Percentiles rank a stretch among this genome's conserved stretches.
These are phyloP conservation scores for Xanthostigma xanthostigma DNA, from an alignment of 2,888 invertebrate genomes.

Conservation along the genomic window DNA sequence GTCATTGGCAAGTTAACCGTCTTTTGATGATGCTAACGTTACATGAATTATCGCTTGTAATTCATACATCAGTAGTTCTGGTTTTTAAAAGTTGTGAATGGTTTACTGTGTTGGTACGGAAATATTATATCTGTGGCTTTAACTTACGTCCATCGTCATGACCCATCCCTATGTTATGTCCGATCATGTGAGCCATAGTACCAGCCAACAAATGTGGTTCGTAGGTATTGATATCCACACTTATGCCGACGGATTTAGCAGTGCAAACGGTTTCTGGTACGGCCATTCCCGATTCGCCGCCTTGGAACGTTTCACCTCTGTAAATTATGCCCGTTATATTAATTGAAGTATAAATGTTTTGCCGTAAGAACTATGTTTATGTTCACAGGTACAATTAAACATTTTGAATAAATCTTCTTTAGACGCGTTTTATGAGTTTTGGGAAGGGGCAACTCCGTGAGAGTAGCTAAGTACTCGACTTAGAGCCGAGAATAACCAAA, in stretches of 20 bases:
- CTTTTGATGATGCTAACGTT: too few species aligned
- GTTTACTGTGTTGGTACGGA: neutral
- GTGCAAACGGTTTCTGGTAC: constrained; percentile 90
- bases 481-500: too few species aligned
- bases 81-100: neutral
- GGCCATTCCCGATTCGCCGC: constrained; percentile 88
- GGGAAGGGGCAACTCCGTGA: too few species aligned
- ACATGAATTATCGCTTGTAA: neutral
- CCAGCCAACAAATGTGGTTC: constrained; percentile 92
- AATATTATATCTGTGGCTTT: neutral
- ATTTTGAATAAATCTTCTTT: too few species aligned
- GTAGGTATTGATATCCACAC: constrained; percentile 84
- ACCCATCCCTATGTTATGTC: constrained; percentile 92
- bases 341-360: constrained; percentile 1
- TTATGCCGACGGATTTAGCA: constrained; percentile 81
- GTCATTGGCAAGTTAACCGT: too few species aligned
- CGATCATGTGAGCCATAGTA: constrained; percentile 95
- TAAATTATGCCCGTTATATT: constrained; percentile 3
- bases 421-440: too few species aligned
- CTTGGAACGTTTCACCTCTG: constrained; percentile 71
- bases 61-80: neutral
- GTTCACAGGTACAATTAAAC: too few species aligned
- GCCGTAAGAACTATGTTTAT: neutral
- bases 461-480: too few species aligned
- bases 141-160: constrained; percentile 80